These are phyloP conservation scores for Pogoniulus pusillus DNA, from an alignment of 2,797 vertebrate species.

Conservation along the genomic window DNA sequence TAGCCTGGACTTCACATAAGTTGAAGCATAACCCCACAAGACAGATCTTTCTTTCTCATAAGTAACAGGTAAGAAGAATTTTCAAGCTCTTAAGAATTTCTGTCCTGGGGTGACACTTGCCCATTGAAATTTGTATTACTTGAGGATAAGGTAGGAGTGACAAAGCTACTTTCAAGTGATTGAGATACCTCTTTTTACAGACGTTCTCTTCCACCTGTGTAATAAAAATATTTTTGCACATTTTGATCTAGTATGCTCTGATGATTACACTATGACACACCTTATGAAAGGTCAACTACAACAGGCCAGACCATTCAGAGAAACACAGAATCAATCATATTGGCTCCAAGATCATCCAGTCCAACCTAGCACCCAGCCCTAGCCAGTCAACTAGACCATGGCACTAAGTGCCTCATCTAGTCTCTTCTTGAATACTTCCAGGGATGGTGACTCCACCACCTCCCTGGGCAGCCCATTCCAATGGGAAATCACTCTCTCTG, in stretches of 20 bases:
- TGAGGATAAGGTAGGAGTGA: background rate
- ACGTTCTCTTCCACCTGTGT: background rate
- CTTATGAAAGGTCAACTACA: background rate
- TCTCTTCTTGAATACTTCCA: too few species aligned
- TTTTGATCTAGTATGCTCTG: background rate
- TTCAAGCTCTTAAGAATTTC: background rate
- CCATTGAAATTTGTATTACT: background rate
- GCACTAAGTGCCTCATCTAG: too few species aligned
- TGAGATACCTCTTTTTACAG: background rate
- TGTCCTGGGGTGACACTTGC: background rate
- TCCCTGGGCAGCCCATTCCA: too few species aligned
- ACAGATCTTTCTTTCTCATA: background rate
- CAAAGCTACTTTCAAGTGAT: background rate
- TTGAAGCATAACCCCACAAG: background rate
- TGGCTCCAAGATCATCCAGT: too few species aligned
- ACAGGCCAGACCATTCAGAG: background rate
- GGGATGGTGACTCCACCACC: too few species aligned
- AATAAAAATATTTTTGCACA: background rate
- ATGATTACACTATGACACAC: fast-evolving
- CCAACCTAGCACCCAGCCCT: too few species aligned
- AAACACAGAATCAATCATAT: too few species aligned
- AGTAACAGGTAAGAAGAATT: background rate
- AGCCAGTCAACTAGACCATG: too few species aligned
- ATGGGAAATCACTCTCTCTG: too few species aligned
- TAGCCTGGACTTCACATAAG: background rate